These are phyloP conservation scores for Plumapathes pennacea DNA, from an alignment of 92 coral and sea anemone species.

Conservation along the genomic window DNA sequence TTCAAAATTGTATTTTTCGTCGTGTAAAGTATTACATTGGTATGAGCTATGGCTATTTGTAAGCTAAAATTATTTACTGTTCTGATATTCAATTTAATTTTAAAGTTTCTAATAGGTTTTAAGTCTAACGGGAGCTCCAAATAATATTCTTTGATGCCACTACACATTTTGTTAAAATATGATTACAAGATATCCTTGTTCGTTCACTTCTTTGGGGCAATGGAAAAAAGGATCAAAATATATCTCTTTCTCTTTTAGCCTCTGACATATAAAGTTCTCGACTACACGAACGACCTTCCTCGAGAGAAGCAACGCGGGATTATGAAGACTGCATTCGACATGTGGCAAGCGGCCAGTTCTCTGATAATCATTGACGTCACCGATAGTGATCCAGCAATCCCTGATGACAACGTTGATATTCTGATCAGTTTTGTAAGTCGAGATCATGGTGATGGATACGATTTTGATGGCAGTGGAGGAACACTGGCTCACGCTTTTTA, in stretches of 20 bases:
- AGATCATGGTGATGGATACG: constrained; percentile 54
- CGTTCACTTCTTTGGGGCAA: too few species aligned
- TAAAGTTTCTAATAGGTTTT: too few species aligned
- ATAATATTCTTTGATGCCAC: too few species aligned
- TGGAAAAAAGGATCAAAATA: too few species aligned
- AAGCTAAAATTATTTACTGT: too few species aligned
- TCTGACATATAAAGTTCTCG: constrained; percentile 36
- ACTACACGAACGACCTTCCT: constrained; percentile 36
- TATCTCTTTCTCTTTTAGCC: constrained; percentile 7
- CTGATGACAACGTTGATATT: constrained; percentile 74
- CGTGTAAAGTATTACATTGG: too few species aligned
- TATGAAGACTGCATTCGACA: constrained; percentile 52
- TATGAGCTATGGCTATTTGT: too few species aligned
- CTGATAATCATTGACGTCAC: constrained; percentile 36
- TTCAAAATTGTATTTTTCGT: too few species aligned
- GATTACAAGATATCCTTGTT: too few species aligned
- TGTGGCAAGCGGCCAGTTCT: constrained; percentile 56
- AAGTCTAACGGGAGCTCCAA: too few species aligned
- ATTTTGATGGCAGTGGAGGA: constrained; percentile 75
- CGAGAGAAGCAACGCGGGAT: constrained; percentile 32
- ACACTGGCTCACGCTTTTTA: constrained; percentile 87
- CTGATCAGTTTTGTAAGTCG: constrained; percentile 51
- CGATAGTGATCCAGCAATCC: constrained; percentile 18
- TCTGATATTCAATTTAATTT: too few species aligned
- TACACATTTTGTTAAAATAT: too few species aligned